Percentiles rank a stretch among this genome's conserved stretches.
These are phyloP conservation scores for Agapornis canus DNA, from an alignment of 2,797 vertebrate species.

Conservation along the genomic window DNA sequence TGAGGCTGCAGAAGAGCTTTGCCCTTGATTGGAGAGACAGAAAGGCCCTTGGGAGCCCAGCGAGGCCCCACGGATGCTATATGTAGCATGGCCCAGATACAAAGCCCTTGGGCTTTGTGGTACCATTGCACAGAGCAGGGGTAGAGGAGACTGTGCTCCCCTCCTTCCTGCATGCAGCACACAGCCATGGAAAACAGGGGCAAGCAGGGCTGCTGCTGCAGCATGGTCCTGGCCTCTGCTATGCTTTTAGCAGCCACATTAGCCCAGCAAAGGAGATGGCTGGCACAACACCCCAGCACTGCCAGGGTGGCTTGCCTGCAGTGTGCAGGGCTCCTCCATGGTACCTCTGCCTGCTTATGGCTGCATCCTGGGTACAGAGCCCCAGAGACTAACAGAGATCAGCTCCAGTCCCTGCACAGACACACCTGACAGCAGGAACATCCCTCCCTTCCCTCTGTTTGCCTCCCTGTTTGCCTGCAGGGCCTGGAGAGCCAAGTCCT, in stretches of 20 bases:
- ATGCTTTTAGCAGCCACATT: rapidly evolving
- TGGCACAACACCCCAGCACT: neutral
- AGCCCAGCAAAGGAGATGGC: neutral
- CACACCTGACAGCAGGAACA: neutral
- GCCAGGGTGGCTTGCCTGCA: neutral
- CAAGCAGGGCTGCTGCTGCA: slow-evolving; percentile 10
- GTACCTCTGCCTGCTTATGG: neutral
- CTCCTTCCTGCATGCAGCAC: neutral
- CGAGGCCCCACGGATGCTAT: neutral
- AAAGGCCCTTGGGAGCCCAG: neutral
- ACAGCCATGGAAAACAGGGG: neutral
- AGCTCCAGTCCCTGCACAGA: neutral
- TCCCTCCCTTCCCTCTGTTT: neutral
- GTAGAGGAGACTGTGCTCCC: slow-evolving; percentile 31
- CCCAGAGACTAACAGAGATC: neutral
- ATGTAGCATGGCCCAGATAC: slow-evolving; percentile 39
- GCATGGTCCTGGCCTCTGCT: neutral
- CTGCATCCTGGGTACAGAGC: neutral
- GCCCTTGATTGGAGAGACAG: slow-evolving; percentile 30
- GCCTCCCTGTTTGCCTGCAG: neutral
- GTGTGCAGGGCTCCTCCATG: neutral
- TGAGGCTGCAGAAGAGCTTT: neutral
- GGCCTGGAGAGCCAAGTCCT: neutral
- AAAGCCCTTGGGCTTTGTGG: slow-evolving; percentile 24
- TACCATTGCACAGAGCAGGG: neutral